A percentile compares a stretch with the other conserved stretches of the same genome.
phyloP scores from a whole-genome alignment of 2,888 invertebrate species.

The Cantharis rustica region DNA sequence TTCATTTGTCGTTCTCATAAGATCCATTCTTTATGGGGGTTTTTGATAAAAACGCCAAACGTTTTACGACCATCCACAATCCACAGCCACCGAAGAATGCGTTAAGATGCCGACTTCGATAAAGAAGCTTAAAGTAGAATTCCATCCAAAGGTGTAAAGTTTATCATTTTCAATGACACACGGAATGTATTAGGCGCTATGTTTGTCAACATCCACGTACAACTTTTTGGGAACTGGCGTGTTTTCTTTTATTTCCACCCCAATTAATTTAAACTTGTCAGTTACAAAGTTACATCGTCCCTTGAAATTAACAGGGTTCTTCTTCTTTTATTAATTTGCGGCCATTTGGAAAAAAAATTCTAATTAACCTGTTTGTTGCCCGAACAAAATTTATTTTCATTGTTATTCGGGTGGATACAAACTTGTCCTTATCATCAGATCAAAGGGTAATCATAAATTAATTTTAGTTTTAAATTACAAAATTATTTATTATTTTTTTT shows the following conservation, averaged over 20 bases:
- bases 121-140: slow-evolving; percentile 37
- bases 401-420: slow-evolving; percentile 6
- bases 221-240: slow-evolving; percentile 16
- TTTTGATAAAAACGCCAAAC: slow-evolving; percentile 34
- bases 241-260: neutral
- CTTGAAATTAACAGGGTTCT: neutral
- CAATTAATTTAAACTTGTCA: slow-evolving; percentile 14
- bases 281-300: neutral
- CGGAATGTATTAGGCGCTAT: slow-evolving; percentile 20
- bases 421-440: neutral
- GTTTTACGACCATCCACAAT: slow-evolving; percentile 34
- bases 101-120: slow-evolving; percentile 39
- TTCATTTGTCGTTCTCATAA: slow-evolving; percentile 36
- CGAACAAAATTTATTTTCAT: neutral
- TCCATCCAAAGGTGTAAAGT: slow-evolving; percentile 41
- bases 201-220: slow-evolving; percentile 17
- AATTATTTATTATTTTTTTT: neutral
- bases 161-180: slow-evolving; percentile 38
- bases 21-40: slow-evolving; percentile 27
- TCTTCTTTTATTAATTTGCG: slow-evolving; percentile 20
- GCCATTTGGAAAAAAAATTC: neutral
- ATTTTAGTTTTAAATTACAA: neutral
- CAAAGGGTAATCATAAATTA: neutral
- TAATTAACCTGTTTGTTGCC: neutral
- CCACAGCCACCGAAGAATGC: slow-evolving; percentile 39